Evolutionary conservation across 2,797 vertebrate genomes (phyloP), one percentile per base, ranked within the genome.

Genomic region (Leptatherina wallacei): DNA sequence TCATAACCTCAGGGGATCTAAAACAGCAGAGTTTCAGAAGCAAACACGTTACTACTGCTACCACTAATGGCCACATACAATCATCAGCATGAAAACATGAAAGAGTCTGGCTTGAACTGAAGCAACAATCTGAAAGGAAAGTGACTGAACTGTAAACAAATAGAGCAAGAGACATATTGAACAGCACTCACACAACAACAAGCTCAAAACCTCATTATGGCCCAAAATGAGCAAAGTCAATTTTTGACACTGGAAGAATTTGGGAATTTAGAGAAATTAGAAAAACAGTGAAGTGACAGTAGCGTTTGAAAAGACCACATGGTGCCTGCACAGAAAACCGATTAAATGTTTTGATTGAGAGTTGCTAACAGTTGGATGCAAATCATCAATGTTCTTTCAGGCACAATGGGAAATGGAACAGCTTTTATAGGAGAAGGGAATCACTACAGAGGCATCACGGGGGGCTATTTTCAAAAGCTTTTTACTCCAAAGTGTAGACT

Each of bases 381-480:
- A 62, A 66, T 60, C 57, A 62, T 65, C 62, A 68, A 11, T 33
- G 35, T 20, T 75, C 44, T 56, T 47, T 67, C 36, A 57, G 59
- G 60, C 33, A 57, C 36, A 54, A 22, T 32, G 57, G 79, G 82
- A 75, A 69, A 47, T 10, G 55, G 49, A 35, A 32, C 3, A n/a
- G 1, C 27, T 42, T 49, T 61, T 33, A 44, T 42, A 51, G 60
- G 81, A 77, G 52, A 65, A 44, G 65, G 90, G 85, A 79, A 42
- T 73, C 61, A 83, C 87, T 86, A 86, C 52, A 1, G 55, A 87
- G 82, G 89, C 80, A 81, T 89, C 85, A 90, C 85, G 81, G 91
- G 92, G 94, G 93, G 94, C 91, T 94, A 95, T 94, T 94, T 94
- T 94, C 95, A 95, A 92, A 93, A 91, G 90, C 91, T 89, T 94